Evolutionary conservation across 2,113 vertebrate species (phyloP), one percentile per base, ranked within the genome.

Genomic region (Oncorhynchus masou): DNA sequence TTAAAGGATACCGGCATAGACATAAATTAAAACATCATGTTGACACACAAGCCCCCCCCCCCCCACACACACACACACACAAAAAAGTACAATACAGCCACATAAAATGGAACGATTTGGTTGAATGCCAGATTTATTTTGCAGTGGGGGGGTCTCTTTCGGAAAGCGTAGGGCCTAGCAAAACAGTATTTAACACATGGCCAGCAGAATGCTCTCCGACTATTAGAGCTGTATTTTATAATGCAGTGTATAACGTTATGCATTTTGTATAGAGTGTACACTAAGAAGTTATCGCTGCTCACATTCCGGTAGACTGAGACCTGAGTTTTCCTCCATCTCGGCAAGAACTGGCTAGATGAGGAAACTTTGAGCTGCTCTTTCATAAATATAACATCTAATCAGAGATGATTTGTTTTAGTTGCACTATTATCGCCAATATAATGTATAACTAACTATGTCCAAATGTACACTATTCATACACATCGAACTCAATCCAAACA

Each of bases 301-400:
- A 72, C 67, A 65, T 74, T 75, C 74, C 25, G 29, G 48, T 51
- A 70, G 68, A 71, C 67, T 64, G 73, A 68, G 82, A 67, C 71
- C 48, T 27, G 67, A 76, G 74, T 76, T 79, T 68, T 70, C 62
- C 68, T 45, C 64, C 19, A n/a, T 79, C 71, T 73, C 2, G 64
- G 65, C 57, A 78, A 72, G 57, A 49, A 74, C 76, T 68, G 25
- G 65, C 39, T 68, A 57, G 77, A 83, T 57, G 13, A 71, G 27
- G 69, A 62, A 76, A 83, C 75, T 77, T 84, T 80, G 48, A 70
- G 60, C 65, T 31, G 22, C 74, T 85, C 79, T 80, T 74, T 83
- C 79, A 82, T 80, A 69, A 29, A 84, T 57, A 7, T 20, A 45
- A 45, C 3, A 45, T 45, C 39, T 12, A 45, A 45, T 45, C 39